A percentile compares a stretch with the other conserved stretches of the same genome.
Conservation (phyloP, 2,888 invertebrate genomes). For the Lasioglossum vierecki region DNA sequence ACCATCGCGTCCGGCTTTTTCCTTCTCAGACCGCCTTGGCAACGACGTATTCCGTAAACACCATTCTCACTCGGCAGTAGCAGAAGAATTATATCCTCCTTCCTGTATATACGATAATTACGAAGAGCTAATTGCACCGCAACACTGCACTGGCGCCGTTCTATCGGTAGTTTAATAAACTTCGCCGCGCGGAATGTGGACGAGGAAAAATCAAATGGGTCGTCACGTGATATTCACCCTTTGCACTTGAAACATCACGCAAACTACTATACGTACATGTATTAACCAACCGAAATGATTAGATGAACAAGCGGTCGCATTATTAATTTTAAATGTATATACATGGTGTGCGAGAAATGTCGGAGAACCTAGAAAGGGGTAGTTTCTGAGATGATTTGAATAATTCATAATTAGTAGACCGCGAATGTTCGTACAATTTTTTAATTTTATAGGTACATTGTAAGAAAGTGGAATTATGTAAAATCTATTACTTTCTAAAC, state of each 20-base stretch:
- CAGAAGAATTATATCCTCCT: conserved; percentile 50
- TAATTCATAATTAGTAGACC: too few relatives aligned
- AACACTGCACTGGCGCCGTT: conserved; percentile 5
- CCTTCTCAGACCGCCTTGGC: conserved; percentile 13
- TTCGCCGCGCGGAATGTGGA: not conserved
- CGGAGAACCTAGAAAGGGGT: too few relatives aligned
- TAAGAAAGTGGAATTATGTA: too few relatives aligned
- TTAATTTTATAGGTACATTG: too few relatives aligned
- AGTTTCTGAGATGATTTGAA: too few relatives aligned
- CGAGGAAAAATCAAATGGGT: conserved; percentile 3
- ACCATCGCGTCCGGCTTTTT: conserved; percentile 36
- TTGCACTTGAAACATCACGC: not conserved
- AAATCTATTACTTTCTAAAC: too few relatives aligned
- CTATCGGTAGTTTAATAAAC: conserved; percentile 22
- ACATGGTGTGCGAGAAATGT: too few relatives aligned
- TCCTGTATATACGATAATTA: conserved; percentile 45
- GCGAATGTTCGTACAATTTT: too few relatives aligned
- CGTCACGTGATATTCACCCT: not conserved
- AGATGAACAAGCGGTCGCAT: not conserved
- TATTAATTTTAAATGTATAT: not conserved
- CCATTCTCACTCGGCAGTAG: conserved; percentile 37
- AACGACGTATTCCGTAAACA: conserved; percentile 30
- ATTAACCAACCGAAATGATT: not conserved
- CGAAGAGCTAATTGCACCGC: conserved; percentile 35
- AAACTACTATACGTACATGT: not conserved